Conservation (phyloP, 2,888 invertebrate species). For the Thecophora atra region DNA sequence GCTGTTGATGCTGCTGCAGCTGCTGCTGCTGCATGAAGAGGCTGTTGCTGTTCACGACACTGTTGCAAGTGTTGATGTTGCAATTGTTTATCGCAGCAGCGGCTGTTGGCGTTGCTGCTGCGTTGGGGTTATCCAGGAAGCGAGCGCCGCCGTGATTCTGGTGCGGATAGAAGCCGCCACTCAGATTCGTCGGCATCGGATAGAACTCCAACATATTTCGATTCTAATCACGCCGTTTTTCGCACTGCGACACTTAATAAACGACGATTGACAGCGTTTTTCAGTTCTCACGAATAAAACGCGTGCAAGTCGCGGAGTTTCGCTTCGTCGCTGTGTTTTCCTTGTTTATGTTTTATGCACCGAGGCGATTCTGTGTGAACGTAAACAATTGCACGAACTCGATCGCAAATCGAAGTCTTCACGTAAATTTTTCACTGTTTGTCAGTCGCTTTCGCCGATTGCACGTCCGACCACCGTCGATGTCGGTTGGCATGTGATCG, state of each 20-base stretch:
- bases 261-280: too few species aligned
- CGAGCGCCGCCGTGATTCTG: constrained; percentile 57
- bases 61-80: constrained; percentile 47
- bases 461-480: constrained; percentile 61
- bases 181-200: constrained; percentile 64
- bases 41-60: constrained; percentile 38
- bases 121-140: constrained; percentile 58
- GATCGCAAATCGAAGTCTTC: too few species aligned
- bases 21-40: constrained; percentile 44
- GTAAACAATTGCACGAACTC: neutral
- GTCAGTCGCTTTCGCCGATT: constrained; percentile 5
- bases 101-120: constrained; percentile 41
- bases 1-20: constrained; percentile 50
- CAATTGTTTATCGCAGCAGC: constrained; percentile 40
- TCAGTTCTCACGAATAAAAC: neutral
- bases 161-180: constrained; percentile 60
- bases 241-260: too few species aligned
- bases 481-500: constrained; percentile 65
- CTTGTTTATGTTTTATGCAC: too few species aligned
- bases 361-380: neutral
- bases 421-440: neutral
- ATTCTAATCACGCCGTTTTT: too few species aligned
- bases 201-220: constrained; percentile 63
- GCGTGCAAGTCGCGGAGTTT: neutral
- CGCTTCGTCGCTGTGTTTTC: too few species aligned